Base-by-base conservation (phyloP, 2,888 invertebrate genomes). In the Epinotia brunnichana region DNA sequence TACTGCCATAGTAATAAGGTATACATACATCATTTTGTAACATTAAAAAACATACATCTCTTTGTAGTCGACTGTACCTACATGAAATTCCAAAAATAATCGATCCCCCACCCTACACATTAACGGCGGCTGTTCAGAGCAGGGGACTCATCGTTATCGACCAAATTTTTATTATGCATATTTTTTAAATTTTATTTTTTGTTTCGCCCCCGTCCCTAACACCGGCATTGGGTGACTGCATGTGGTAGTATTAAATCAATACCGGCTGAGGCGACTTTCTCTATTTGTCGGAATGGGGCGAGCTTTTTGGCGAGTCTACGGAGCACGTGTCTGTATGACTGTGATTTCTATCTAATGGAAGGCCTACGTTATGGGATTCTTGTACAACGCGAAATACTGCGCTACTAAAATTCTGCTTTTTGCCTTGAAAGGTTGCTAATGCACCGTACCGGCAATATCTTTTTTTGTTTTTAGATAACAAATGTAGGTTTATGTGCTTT, bases 211-310 rank as follows among this genome's bases (percentile, higher is more conserved):
- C 74, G 78, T 78, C 80, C 83, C 80, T 75, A 69, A 76, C 78
- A 76, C 76, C 72, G 76, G 61, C 80, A 84, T 78, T 78, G 79
- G 76, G 76, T 74, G 76, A 76, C 74, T 78, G 70, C 75, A 75
- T 74, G 76, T 76, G 73, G 75, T 69, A 71, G 74, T 76, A 75
- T 77, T 77, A 77, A 77, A 77, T 77, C 77, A 77, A 77, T 77
- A 77, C 74, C 66, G 75, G 75, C 76, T 77, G 80, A 77, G 76
- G 78, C 77, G 69, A 72, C 79, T 84, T 82, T 81, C 80, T 87
- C 84, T 87, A 83, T 86, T 87, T 87, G 79, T 74, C 75, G 79
- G 78, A 76, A 79, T 77, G 78, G 77, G 80, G 81, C 77, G 82
- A 80, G 76, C 81, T 81, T 82, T 73, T 77, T 80, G 79, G 83